Conservation (phyloP, 1,140 invertebrate genomes). For the Drosophila pseudoananassae region DNA sequence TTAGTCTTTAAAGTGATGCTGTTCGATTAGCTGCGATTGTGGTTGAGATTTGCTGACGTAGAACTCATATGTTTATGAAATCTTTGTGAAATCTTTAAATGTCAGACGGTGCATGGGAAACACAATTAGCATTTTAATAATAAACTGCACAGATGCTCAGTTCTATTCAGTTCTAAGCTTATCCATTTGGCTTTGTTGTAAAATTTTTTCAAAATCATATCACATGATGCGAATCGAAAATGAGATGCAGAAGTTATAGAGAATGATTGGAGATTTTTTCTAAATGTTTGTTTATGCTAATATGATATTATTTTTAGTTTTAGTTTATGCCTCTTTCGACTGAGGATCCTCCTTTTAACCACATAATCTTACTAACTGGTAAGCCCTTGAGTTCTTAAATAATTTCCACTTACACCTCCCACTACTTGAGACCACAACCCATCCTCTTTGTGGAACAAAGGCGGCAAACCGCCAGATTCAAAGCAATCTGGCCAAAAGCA, state of each 20-base stretch:
- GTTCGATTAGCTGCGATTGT: constrained; percentile 7
- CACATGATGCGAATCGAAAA: constrained; percentile 2
- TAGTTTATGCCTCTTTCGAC: neutral
- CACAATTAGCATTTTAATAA: constrained; percentile 37
- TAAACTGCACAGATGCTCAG: neutral
- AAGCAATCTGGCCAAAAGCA: constrained; percentile 56
- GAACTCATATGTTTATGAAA: constrained; percentile 24
- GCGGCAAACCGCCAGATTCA: constrained; percentile 11
- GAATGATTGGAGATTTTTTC: neutral
- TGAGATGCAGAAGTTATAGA: neutral
- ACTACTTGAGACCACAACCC: neutral
- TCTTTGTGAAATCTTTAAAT: constrained; percentile 27
- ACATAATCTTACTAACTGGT: neutral
- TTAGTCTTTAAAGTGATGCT: constrained; percentile 1
- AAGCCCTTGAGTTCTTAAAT: neutral
- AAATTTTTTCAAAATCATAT: neutral
- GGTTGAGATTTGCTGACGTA: constrained; percentile 6
- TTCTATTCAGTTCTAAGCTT: no score
- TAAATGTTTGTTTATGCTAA: constrained; percentile 2
- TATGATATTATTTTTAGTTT: neutral
- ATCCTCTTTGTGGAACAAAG: constrained; percentile 1
- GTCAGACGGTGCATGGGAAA: constrained; percentile 43
- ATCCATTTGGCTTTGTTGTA: constrained; percentile 1
- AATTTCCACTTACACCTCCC: neutral
- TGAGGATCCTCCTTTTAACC: neutral